Base-by-base conservation (phyloP, 2,888 invertebrate species). In the Ormyrus pomaceus region DNA sequence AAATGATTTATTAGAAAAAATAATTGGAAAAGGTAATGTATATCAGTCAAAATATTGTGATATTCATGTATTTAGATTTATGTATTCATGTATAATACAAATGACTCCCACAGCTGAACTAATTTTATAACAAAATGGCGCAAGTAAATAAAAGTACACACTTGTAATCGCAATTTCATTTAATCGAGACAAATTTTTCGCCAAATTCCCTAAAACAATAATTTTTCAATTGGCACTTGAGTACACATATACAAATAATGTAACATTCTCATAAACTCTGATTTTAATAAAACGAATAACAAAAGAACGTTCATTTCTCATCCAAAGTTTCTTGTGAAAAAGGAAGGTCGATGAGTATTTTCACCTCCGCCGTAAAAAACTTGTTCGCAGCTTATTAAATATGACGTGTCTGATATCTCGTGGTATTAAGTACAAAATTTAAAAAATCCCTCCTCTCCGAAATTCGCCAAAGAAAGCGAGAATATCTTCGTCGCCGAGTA, bases 81-180 rank as follows among this genome's bases (percentile, higher is more conserved):
- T 79, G 79, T 76, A 73, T 82, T 77, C 73, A 77, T 75, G 34
- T 81, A 81, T 78, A 53, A 76, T 81, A 81, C 81, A 81, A 75
- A 78, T 64, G 7, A 75, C 59, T 75, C 64, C 59, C 75, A 7
- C 68, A 62, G 58, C 34, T 34, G 34, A 34, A 9, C 69, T 45
- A 48, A 68, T 58, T 71, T 74, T 53, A 65, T 58, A 76, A 79
- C 66, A 66, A 8, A 80, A 80, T 53, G 50, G 5, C 70, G 69
- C 69, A 70, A 74, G 65, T 71, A 68, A 62, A 58, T 56, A 61
- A 75, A 74, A 70, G 56, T 72, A 72, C 55, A 78, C 56, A 78
- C 53, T 50, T 10, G n/a, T 66, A 46, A 46, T 50, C 19, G 19
- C 58, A 64, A 50, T 65, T 65, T 65, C n/a, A 19, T 45, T 53